Percentiles rank a stretch among this genome's conserved stretches.
These are phyloP conservation scores for Catharus minimus DNA, from an alignment of 2,113 vertebrate genomes.

Conservation along the genomic window DNA sequence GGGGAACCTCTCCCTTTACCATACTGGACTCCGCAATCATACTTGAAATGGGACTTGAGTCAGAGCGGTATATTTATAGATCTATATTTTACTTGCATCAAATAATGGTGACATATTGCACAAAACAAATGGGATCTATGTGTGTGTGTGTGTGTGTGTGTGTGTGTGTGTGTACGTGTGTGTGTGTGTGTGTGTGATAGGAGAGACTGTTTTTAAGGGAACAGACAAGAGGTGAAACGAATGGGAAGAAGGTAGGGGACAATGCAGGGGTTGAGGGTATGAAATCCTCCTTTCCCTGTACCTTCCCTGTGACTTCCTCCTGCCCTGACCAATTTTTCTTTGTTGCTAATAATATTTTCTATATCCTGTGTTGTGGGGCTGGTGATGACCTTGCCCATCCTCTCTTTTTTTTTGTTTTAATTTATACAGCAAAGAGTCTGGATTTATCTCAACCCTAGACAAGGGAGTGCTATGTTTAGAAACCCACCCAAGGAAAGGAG, in stretches of 20 bases:
- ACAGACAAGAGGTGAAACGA: constrained; percentile 5
- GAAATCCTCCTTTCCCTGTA: not conserved
- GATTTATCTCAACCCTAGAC: constrained; percentile 47
- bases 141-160: not conserved
- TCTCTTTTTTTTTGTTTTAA: constrained; percentile 36
- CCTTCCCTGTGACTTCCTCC: constrained; percentile 1
- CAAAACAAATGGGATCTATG: constrained; percentile 47
- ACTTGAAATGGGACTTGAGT: constrained; percentile 72
- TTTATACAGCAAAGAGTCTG: constrained; percentile 19
- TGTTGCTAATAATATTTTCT: constrained; percentile 60
- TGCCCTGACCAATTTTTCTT: constrained; percentile 27
- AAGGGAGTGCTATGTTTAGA: constrained; percentile 46
- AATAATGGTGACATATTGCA: constrained; percentile 65
- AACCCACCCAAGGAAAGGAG: constrained; percentile 13
- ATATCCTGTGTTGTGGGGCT: constrained; percentile 47
- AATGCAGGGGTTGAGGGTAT: not conserved
- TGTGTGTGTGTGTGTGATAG: not conserved
- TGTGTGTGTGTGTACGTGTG: not conserved
- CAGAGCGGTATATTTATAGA: constrained; percentile 66
- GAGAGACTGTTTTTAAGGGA: constrained; percentile 13
- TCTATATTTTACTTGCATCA: constrained; percentile 73
- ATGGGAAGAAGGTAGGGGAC: constrained; percentile 4
- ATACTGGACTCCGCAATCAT: constrained; percentile 58
- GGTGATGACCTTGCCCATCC: constrained; percentile 14
- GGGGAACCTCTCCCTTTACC: constrained; percentile 54